Evolutionary conservation across 2,797 vertebrate species (phyloP).

Genomic region (Nannoperca australis): DNA sequence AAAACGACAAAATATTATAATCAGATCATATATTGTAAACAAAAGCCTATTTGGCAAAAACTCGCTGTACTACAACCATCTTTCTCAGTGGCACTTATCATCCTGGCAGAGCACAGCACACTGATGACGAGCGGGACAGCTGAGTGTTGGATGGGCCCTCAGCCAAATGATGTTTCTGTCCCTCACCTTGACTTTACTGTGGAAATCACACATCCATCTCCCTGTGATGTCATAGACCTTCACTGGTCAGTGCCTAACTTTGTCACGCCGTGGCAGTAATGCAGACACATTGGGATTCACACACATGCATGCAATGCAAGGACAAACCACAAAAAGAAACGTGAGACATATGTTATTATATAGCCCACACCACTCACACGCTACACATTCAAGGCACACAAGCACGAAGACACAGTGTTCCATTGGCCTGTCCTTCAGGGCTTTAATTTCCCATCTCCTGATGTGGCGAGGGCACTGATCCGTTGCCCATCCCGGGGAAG

Average conservation of each 20-base stretch:
- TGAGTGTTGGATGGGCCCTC: constrained; percentile 64
- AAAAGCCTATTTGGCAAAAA: constrained; percentile 54
- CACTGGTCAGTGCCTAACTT: constrained; percentile 44
- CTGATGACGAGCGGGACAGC: constrained; percentile 62
- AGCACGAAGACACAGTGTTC: constrained; percentile 26
- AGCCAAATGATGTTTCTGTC: constrained; percentile 74
- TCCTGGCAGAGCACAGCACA: constrained; percentile 48
- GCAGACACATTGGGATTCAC: constrained; percentile 22
- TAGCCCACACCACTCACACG: constrained; percentile 6
- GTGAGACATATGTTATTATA: constrained; percentile 43
- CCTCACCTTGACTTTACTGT: constrained; percentile 74
- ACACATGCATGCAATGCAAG: constrained; percentile 36
- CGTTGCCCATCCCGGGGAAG: constrained; percentile 59
- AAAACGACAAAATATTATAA: constrained; percentile 16
- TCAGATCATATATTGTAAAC: constrained; percentile 29
- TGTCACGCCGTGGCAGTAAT: constrained; percentile 47
- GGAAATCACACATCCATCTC: constrained; percentile 74
- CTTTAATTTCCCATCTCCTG: constrained; percentile 68
- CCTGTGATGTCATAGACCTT: constrained; percentile 42
- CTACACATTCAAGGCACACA: constrained; percentile 14
- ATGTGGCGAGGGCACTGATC: constrained; percentile 67
- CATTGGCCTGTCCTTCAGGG: constrained; percentile 57
- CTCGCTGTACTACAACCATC: constrained; percentile 35
- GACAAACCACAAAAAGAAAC: constrained; percentile 56
- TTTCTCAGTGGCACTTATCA: constrained; percentile 56